Percentiles rank a stretch among this genome's conserved stretches.
phyloP scores from a whole-genome alignment of 1,140 invertebrate species.

The Aradophagus sp. region DNA sequence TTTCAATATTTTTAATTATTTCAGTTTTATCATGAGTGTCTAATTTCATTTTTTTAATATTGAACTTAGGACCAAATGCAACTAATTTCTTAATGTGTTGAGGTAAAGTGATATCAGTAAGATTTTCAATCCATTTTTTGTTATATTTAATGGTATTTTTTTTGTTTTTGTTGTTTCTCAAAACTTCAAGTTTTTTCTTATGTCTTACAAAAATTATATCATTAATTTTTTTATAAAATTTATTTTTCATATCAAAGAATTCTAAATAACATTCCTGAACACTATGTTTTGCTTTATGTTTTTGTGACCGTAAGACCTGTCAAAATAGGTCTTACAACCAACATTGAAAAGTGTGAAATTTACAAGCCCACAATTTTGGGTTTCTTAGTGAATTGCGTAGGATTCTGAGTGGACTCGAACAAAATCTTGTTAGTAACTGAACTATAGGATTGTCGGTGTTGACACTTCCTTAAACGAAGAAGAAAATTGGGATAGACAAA shows the following conservation, averaged over 20 bases:
- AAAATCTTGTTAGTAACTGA: too few species aligned
- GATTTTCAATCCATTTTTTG: slow-evolving; percentile 1
- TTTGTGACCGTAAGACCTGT: too few species aligned
- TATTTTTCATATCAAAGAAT: slow-evolving; percentile 1
- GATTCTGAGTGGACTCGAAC: too few species aligned
- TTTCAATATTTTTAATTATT: slow-evolving; percentile 10
- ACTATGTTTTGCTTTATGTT: too few species aligned
- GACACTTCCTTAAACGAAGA: too few species aligned
- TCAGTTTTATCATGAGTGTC: background rate
- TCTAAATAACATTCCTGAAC: background rate
- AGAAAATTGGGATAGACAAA: too few species aligned
- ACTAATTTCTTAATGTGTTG: slow-evolving; percentile 1
- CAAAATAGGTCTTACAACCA: too few species aligned
- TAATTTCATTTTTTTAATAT: background rate
- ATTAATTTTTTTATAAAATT: background rate
- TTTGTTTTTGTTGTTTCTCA: slow-evolving; percentile 4
- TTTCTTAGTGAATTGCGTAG: too few species aligned
- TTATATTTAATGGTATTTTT: background rate
- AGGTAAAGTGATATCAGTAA: background rate
- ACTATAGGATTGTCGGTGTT: too few species aligned
- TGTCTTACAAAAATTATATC: background rate
- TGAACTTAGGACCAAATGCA: slow-evolving; percentile 1
- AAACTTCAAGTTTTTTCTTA: background rate
- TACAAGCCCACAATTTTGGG: too few species aligned
- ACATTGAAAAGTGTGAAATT: too few species aligned